Evolutionary conservation across 1,140 invertebrate genomes (phyloP), one percentile per base, ranked within the genome.

Genomic region (Drosophila paulistorum): DNA sequence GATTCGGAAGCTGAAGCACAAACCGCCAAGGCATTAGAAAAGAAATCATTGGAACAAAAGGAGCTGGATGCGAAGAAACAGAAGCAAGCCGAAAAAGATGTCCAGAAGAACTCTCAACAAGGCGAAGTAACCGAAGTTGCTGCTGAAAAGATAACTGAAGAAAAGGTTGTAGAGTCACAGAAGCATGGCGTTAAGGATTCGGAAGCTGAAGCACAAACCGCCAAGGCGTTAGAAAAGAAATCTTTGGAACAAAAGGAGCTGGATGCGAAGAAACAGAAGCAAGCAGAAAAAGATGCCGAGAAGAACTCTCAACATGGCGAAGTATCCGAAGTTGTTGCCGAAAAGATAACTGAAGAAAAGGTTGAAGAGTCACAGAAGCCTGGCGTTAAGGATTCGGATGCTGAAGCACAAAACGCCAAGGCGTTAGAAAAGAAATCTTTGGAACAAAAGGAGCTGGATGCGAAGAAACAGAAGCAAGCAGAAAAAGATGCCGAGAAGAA

Each of bases 331-430:
- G 65, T 77, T 1, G 54, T 17, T 5, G 39, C 70, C n/a, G 71
- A 77, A 20, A 69, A 77, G 23, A 11, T 41, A 42, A 10, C 67
- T 54, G 62, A 71, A 70, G 61, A 61, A 65, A 65, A 67, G 17
- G 13, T 57, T 3, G 30, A 41, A 2, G 68, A 71, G 4, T 17
- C 10, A 5, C 41, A 55, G 35, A 64, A 68, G 10, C 17, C 20
- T 0, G 61, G 48, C 9, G 5, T 68, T 1, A 64, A 64, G 11
- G 71, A 68, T 9, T 10, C 39, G 2, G 59, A 71, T 26, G 59
- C 48, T 33, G 72, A 86, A 33, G 74, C 71, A 14, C 59, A 81
- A 5, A 71, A 75, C 48, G 45, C 45, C 5, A 74, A 71, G 54
- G 26, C 51, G n/a, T 33, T 74, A 35, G 63, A 79, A 10, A 73